A percentile compares a stretch with the other conserved stretches of the same genome.
phyloP scores from a whole-genome alignment of 2,113 vertebrate species.

The Eclectus roratus region DNA sequence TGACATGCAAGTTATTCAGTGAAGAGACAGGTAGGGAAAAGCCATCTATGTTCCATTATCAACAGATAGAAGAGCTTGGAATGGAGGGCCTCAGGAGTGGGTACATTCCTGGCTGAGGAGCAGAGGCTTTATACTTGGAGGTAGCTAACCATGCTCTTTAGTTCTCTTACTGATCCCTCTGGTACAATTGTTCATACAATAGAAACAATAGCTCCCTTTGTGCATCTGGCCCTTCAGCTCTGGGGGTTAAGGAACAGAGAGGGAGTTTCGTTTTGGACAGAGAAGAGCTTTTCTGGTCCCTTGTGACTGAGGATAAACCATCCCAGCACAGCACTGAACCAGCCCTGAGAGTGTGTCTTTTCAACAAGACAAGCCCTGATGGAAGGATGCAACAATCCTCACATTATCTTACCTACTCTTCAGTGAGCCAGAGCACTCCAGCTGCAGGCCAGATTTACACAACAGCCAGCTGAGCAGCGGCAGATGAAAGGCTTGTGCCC shows the following conservation, averaged over 20 bases:
- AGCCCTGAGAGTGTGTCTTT: background rate
- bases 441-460: background rate
- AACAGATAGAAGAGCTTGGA: background rate
- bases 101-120: background rate
- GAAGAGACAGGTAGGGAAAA: background rate
- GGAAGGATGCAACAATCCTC: background rate
- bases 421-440: background rate
- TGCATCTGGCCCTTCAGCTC: background rate
- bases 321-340: background rate
- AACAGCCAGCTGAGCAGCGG: fast-evolving
- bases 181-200: background rate
- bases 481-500: background rate
- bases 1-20: background rate
- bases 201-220: background rate
- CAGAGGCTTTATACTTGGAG: background rate
- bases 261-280: background rate
- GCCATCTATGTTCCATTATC: background rate
- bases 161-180: background rate
- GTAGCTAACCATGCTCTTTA: fast-evolving
- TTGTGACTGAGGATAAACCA: fast-evolving
- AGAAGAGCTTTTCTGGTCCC: background rate
- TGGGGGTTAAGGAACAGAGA: background rate
- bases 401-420: background rate
- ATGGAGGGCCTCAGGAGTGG: background rate
- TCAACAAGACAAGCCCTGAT: background rate